Base-by-base conservation (phyloP, 2,888 invertebrate genomes). In the Stenodera caucasica region DNA sequence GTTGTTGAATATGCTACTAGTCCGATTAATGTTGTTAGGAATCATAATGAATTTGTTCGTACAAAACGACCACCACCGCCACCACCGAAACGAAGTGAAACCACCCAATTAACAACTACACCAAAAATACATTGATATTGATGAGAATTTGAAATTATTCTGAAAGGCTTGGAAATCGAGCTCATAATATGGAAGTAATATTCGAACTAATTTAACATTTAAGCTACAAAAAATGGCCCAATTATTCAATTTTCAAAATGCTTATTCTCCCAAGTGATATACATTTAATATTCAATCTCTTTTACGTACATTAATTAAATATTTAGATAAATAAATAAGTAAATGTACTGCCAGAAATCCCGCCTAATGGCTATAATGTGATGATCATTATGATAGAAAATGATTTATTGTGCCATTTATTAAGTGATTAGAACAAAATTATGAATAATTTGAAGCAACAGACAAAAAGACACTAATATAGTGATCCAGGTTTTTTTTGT, bases 1-100 rank as follows among this genome's bases (percentile, higher is more conserved):
- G 84, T 82, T 55, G 81, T 80, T 21, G 84, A 83, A 63, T 83
- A 82, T 64, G 80, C 81, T 2, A 79, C 81, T 5, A 80, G 79
- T 67, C 79, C 80, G 0, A 69, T 79, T 15, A 78, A 79, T 61
- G 21, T 57, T 55, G 29, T 61, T 55, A 33, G 49, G 61, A 35
- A 62, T 64, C 12, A 15, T 30, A 54, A 61, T 40, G 68, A 67
- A 37, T 57, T 60, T 65, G 64, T 69, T 2, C 72, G 72, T 56
- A 68, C 72, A 71, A 89, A 90, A 77, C 83, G 90, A 69, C 92
- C 92, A 49, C 94, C 94, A 12, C 94, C 94, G 2, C 94, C 94
- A 32, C 94, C 94, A n/a, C 94, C 94, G 1, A 91, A 92, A 70
- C 86, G 94, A 63, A 91, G 92, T 75, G 93, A 94, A 76, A 89